phyloP scores from a whole-genome alignment of 2,113 vertebrate species.

The Antidorcas marsupialis region DNA sequence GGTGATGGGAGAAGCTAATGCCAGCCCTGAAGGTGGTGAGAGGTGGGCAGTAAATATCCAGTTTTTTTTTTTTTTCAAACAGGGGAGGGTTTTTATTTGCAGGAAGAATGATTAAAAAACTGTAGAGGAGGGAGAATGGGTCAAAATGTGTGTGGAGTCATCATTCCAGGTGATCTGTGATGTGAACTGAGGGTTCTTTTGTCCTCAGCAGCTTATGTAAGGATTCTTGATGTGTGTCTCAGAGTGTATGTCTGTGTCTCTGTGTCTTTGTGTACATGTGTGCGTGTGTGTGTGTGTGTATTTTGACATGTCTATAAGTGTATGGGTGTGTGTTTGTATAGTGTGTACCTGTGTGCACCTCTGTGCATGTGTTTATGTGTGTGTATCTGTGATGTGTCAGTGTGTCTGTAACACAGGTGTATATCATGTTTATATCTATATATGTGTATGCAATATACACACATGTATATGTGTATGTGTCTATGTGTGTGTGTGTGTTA shows the following conservation, averaged over 20 bases:
- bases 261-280: neutral
- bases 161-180: neutral
- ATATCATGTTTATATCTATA: no score
- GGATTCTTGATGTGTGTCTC: neutral
- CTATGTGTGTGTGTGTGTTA: neutral
- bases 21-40: neutral
- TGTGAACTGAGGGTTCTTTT: neutral
- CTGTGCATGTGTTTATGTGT: neutral
- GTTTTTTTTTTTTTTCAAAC: neutral
- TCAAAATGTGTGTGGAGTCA: no score
- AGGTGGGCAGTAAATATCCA: neutral
- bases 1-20: conserved; percentile 14
- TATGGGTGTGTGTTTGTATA: neutral
- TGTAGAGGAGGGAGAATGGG: neutral
- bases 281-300: neutral
- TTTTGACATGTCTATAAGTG: neutral
- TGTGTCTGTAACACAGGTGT: no score
- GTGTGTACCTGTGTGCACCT: neutral
- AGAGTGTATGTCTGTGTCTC: no score
- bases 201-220: neutral
- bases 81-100: neutral
- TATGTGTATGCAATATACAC: neutral
- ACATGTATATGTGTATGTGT: neutral
- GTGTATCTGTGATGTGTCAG: neutral
- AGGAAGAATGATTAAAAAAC: neutral